Evolutionary conservation across 2,113 vertebrate genomes (phyloP).

Genomic region (Amphilophus citrinellus): DNA sequence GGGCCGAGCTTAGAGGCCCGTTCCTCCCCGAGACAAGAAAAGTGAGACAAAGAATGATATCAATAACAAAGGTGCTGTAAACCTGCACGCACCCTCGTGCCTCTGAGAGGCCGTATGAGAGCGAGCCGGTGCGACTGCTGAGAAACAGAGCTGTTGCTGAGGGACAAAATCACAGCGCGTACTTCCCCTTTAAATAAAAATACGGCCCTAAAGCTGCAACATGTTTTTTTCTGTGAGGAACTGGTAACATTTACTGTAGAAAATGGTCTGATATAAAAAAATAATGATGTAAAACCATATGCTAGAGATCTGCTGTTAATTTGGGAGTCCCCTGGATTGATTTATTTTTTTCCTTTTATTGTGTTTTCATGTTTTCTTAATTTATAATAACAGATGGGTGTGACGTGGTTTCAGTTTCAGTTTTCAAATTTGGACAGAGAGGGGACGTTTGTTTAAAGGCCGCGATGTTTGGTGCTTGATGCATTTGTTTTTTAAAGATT

Average conservation of each 20-base stretch:
- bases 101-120: conserved; percentile 16
- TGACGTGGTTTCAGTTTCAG: too few species aligned
- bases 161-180: neutral
- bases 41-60: conserved; percentile 61
- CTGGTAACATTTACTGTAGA: neutral
- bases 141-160: conserved; percentile 12
- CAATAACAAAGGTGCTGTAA: conserved; percentile 71
- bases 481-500: too few species aligned
- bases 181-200: neutral
- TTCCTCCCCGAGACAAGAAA: conserved; percentile 37
- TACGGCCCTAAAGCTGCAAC: neutral
- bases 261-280: neutral
- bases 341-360: neutral
- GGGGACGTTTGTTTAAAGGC: too few species aligned
- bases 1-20: conserved; percentile 52
- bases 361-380: neutral
- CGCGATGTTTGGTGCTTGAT: too few species aligned
- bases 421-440: too few species aligned
- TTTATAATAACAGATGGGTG: too few species aligned
- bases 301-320: neutral
- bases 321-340: neutral
- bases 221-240: neutral
- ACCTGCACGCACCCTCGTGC: conserved; percentile 1
- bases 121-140: neutral
- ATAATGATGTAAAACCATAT: neutral